Percentiles rank a stretch among this genome's conserved stretches.
These are phyloP conservation scores for Phainopepla nitens DNA, from an alignment of 2,113 vertebrate genomes.

Conservation along the genomic window DNA sequence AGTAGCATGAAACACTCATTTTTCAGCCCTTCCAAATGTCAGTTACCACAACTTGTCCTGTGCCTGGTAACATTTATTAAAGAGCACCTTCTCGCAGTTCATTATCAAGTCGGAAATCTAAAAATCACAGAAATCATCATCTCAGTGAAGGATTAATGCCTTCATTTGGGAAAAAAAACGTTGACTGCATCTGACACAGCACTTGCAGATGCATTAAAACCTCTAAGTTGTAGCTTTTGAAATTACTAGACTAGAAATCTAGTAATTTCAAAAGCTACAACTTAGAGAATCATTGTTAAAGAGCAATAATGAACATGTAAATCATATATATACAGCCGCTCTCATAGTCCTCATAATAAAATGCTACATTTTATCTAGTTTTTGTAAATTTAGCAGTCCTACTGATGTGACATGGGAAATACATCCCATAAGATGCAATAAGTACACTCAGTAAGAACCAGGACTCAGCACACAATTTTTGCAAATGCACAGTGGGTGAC, in stretches of 20 bases:
- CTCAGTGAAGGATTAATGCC: not conserved
- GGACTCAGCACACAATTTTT: not conserved
- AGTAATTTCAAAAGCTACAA: not conserved
- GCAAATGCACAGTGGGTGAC: not conserved
- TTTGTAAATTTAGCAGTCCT: not conserved
- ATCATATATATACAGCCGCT: not conserved
- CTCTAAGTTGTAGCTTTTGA: too few relatives aligned
- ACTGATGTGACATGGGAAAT: not conserved
- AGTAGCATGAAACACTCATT: not conserved
- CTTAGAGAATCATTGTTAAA: not conserved
- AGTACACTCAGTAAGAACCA: not conserved
- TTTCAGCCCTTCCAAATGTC: not conserved
- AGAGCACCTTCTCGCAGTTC: not conserved
- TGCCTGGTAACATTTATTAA: not conserved
- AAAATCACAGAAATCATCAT: not conserved
- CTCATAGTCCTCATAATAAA: not conserved
- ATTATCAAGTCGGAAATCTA: not conserved
- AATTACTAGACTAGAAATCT: too few relatives aligned
- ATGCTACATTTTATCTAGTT: conserved; percentile 21
- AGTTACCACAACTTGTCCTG: not conserved
- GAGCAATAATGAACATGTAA: not conserved
- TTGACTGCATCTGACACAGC: not conserved
- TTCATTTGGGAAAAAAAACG: not conserved
- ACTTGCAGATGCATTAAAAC: not conserved
- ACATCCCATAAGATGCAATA: not conserved